Conservation (phyloP, 92 coral and sea anemone species). For the Metridium senile region DNA sequence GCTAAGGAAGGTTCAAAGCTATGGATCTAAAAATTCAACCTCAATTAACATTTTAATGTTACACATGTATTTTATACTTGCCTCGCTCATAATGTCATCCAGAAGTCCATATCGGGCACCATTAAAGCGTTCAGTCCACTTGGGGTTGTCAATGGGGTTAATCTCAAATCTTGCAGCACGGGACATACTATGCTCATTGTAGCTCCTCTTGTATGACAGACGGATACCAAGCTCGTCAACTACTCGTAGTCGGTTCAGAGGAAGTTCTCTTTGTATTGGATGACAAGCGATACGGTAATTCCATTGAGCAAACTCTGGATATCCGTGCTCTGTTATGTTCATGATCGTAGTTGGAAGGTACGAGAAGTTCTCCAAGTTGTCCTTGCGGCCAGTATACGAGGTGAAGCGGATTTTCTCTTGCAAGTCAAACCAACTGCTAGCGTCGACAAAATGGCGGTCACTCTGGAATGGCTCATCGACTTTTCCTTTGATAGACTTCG, state of each 20-base stretch:
- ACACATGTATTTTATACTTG: slow-evolving; percentile 5
- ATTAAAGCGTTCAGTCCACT: slow-evolving; percentile 41
- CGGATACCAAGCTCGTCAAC: slow-evolving; percentile 62
- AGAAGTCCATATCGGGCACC: slow-evolving; percentile 41
- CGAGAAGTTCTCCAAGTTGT: slow-evolving; percentile 88
- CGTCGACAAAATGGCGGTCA: slow-evolving; percentile 92
- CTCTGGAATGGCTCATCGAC: slow-evolving; percentile 95
- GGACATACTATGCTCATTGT: slow-evolving; percentile 36
- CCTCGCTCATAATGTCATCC: slow-evolving; percentile 67
- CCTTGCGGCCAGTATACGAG: slow-evolving; percentile 91
- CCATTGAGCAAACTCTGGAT: slow-evolving; percentile 82
- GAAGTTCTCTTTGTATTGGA: slow-evolving; percentile 59
- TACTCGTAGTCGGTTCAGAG: slow-evolving; percentile 66
- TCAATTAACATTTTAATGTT: too few relatives aligned
- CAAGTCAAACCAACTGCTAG: slow-evolving; percentile 83
- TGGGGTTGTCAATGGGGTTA: slow-evolving; percentile 52
- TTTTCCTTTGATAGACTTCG: slow-evolving; percentile 52
- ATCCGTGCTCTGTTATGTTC: slow-evolving; percentile 68
- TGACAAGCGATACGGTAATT: slow-evolving; percentile 74
- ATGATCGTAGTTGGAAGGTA: slow-evolving; percentile 87
- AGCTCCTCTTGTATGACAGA: slow-evolving; percentile 35
- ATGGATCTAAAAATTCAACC: too few relatives aligned
- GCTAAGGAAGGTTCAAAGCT: too few relatives aligned
- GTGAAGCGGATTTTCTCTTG: slow-evolving; percentile 94
- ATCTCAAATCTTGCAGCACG: slow-evolving; percentile 70